Conservation (phyloP, 2,888 invertebrate species). For the Hanleya hanleyi region DNA sequence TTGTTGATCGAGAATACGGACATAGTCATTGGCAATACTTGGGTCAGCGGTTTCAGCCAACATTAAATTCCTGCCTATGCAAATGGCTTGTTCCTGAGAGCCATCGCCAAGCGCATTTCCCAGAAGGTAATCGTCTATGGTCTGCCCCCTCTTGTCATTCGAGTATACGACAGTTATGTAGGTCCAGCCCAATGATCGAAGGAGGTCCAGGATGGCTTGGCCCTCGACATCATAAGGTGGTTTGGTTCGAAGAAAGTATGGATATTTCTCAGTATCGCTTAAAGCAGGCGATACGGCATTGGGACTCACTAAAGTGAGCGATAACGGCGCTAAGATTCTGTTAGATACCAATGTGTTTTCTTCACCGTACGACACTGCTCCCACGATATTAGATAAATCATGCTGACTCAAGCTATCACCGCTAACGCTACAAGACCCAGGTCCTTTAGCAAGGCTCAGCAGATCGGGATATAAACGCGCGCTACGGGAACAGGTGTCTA, state of each 20-base stretch:
- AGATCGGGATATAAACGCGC: constrained; percentile 60
- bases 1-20: constrained; percentile 34
- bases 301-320: constrained; percentile 75
- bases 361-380: constrained; percentile 62
- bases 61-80: neutral
- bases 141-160: neutral
- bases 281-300: constrained; percentile 49
- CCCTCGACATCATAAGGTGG: constrained; percentile 54
- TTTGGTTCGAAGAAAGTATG: constrained; percentile 60
- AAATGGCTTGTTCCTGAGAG: neutral
- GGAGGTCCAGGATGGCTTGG: constrained; percentile 63
- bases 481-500: constrained; percentile 63
- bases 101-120: neutral
- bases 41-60: neutral
- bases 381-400: constrained; percentile 52
- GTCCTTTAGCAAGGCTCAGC: constrained; percentile 64
- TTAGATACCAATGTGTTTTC: constrained; percentile 59
- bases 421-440: constrained; percentile 61
- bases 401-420: too few relatives aligned
- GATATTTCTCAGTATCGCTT: constrained; percentile 44
- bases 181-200: constrained; percentile 69
- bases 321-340: constrained; percentile 76
- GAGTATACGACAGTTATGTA: constrained; percentile 71
- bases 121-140: neutral
- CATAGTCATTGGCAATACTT: constrained; percentile 27